Evolutionary conservation across 2,888 invertebrate genomes (phyloP), one percentile per base, ranked within the genome.

Genomic region (Drosophila paracracens): DNA sequence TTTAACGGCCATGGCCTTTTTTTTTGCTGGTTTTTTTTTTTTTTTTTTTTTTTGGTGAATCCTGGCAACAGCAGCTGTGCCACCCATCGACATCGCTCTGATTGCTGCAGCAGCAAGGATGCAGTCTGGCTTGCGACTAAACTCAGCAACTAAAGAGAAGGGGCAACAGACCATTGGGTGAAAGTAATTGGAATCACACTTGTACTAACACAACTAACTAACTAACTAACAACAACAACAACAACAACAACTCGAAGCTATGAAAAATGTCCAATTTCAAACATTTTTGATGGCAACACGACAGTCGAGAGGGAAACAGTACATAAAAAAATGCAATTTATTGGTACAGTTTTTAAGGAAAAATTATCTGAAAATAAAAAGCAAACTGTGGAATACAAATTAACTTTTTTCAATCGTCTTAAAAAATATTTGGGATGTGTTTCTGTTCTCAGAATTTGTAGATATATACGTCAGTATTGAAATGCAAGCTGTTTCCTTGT

Each of bases 11-110:
- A 61, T 62, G 54, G 57, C 36, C 57, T 68, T 70, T 64, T 18
- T 65, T 60, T 58, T 13, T 46, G 38, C 16, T 6, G 2, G 7
- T 46, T 21, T 70, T 59, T 48, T 36, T 61, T 62, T 69, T 63
- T 69, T 63, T 54, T 25, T 61, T 62, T 69, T 63, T 46, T 65
- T 66, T 70, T 70, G 63, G 53, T 72, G 62, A 60, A 70, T 59
- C 69, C 65, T 65, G 68, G 72, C 67, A 72, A 61, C 81, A 81
- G 70, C 81, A 81, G 79, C 81, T 81, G 82, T 79, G 71, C 68
- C 72, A 73, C 78, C 78, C 75, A 78, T 81, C 64, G 78, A 75
- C 75, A 69, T 62, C 65, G 74, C 57, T 72, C 59, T 63, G 71
- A 60, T 71, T 74, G 76, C 67, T 76, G 60, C 69, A 74, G 76